A percentile compares a stretch with the other conserved stretches of the same genome.
These are phyloP conservation scores for Montipora capitata DNA, from an alignment of 92 coral and sea anemone genomes.

Conservation along the genomic window DNA sequence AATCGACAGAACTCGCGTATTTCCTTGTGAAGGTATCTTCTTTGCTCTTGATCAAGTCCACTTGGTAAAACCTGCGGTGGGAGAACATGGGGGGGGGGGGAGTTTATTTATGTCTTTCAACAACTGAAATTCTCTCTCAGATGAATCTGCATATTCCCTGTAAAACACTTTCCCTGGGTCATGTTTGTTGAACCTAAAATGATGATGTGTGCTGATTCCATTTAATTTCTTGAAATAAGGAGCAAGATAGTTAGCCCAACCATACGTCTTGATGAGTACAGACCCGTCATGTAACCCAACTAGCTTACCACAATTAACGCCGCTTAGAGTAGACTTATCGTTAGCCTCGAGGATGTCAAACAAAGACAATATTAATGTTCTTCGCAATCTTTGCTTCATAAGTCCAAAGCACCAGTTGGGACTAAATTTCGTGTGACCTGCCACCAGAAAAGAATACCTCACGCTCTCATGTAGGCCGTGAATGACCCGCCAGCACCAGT, in stretches of 20 bases:
- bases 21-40: conserved; percentile 28
- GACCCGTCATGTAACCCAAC: conserved; percentile 76
- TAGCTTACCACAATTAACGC: conserved; percentile 54
- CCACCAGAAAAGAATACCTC: conserved; percentile 37
- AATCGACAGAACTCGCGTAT: conserved; percentile 32
- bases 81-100: conserved; percentile 15
- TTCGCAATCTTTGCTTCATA: conserved; percentile 23
- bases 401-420: conserved; percentile 78
- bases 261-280: conserved; percentile 59
- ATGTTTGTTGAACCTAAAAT: conserved; percentile 45
- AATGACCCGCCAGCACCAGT: conserved; percentile 45
- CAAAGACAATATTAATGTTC: conserved; percentile 57
- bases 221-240: conserved; percentile 48
- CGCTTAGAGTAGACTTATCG: conserved; percentile 16
- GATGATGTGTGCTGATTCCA: conserved; percentile 41
- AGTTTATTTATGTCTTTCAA: neutral
- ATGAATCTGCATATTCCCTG: conserved; percentile 23
- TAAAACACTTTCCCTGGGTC: conserved; percentile 62
- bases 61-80: conserved; percentile 14
- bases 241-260: conserved; percentile 51
- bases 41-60: conserved; percentile 30
- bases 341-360: conserved; percentile 53
- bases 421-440: conserved; percentile 70
- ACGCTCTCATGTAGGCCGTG: conserved; percentile 18
- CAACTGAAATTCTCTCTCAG: conserved; percentile 21